Evolutionary conservation across 1,140 invertebrate genomes (phyloP).

Genomic region (Camponotus vicinus): DNA sequence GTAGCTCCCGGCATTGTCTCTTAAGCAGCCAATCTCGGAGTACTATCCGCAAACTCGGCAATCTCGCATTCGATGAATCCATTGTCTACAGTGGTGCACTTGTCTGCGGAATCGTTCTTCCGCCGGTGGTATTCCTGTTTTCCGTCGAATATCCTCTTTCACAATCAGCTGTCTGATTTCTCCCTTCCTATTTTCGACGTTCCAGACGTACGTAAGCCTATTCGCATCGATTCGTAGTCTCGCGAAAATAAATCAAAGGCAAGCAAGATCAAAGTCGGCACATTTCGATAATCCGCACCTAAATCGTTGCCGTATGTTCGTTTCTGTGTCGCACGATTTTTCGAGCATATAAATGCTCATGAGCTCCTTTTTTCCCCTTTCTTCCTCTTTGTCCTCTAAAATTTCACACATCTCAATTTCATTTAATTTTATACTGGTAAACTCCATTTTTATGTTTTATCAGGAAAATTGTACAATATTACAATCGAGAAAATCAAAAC

Average conservation of each 20-base stretch:
- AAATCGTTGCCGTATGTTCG: slow-evolving; percentile 22
- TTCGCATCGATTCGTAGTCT: slow-evolving; percentile 28
- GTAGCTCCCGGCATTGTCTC: slow-evolving; percentile 42
- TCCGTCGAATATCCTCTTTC: slow-evolving; percentile 38
- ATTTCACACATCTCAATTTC: not conserved
- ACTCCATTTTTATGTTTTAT: not conserved
- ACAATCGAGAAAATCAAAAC: not conserved
- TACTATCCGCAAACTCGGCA: slow-evolving; percentile 58
- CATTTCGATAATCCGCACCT: slow-evolving; percentile 24
- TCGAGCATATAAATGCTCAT: slow-evolving; percentile 15
- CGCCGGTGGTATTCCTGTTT: slow-evolving; percentile 25
- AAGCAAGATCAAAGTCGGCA: slow-evolving; percentile 32
- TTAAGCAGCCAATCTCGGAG: slow-evolving; percentile 59
- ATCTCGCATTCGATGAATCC: slow-evolving; percentile 59
- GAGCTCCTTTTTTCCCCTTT: slow-evolving; percentile 7
- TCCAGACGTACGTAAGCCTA: slow-evolving; percentile 26
- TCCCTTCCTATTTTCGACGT: slow-evolving; percentile 31
- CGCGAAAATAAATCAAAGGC: slow-evolving; percentile 52
- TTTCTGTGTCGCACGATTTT: slow-evolving; percentile 24
- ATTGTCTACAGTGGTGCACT: slow-evolving; percentile 54
- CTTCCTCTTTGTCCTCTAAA: not conserved
- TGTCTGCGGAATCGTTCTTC: slow-evolving; percentile 46
- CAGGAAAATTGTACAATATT: not conserved
- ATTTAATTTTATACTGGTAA: not conserved
- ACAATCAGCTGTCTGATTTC: slow-evolving; percentile 56